These are phyloP conservation scores for Caloenas nicobarica DNA, from an alignment of 2,113 vertebrate species.

Conservation along the genomic window DNA sequence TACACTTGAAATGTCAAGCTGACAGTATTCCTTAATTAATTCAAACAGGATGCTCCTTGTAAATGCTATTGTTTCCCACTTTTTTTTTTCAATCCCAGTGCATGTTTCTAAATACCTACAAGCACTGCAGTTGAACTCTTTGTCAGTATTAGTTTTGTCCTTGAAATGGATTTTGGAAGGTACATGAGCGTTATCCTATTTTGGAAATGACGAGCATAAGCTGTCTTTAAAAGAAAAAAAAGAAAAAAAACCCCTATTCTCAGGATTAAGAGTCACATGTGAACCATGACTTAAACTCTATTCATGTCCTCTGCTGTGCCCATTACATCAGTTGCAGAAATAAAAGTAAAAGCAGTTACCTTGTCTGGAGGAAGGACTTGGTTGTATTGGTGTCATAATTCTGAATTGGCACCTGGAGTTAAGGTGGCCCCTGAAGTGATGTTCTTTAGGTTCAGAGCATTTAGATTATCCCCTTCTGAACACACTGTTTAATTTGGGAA, in stretches of 20 bases:
- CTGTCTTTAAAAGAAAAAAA: neutral
- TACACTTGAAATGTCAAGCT: neutral
- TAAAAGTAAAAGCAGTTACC: neutral
- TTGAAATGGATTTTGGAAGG: constrained; percentile 40
- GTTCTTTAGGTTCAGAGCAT: neutral
- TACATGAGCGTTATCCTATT: neutral
- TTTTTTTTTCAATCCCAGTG: neutral
- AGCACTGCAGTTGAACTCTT: neutral
- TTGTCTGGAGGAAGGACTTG: neutral
- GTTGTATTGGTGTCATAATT: neutral
- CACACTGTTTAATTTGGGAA: neutral
- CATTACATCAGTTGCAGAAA: neutral
- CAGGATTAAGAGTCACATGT: neutral
- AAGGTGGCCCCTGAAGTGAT: neutral
- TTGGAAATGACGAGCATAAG: constrained; percentile 23
- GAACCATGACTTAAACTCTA: neutral
- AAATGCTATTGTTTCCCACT: neutral
- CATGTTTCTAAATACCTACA: neutral
- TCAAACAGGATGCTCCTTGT: neutral
- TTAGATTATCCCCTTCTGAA: neutral
- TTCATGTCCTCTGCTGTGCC: neutral
- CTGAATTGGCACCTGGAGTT: neutral
- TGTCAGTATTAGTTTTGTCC: constrained; percentile 33
- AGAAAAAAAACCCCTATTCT: neutral
- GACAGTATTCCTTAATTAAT: neutral